Evolutionary conservation across 1,140 invertebrate genomes (phyloP).

Genomic region (Macrostomum lignano): DNA sequence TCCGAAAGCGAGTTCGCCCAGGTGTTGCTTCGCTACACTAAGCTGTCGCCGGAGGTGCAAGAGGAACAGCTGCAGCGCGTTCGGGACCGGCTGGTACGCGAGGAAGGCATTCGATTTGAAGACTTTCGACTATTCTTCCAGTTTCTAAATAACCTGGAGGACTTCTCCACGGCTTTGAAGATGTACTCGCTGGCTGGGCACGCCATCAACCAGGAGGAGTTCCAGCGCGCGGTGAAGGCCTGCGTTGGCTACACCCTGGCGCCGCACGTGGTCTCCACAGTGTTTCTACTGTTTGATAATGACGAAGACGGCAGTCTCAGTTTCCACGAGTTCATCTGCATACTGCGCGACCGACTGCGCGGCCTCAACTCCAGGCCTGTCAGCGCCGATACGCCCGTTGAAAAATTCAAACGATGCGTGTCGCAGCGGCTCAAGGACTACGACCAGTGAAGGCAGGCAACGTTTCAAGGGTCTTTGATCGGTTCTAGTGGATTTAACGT

Average conservation of each 20-base stretch:
- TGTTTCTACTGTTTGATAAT: conserved; percentile 83
- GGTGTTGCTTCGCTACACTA: conserved; percentile 66
- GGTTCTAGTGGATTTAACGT: too few relatives aligned
- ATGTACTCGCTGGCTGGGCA: conserved; percentile 87
- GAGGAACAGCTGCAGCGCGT: conserved; percentile 28
- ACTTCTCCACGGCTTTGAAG: conserved; percentile 81
- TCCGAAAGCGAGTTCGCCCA: conserved; percentile 82
- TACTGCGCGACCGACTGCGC: conserved; percentile 51
- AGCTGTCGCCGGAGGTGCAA: conserved; percentile 38
- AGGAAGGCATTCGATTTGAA: conserved; percentile 52
- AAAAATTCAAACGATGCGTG: too few relatives aligned
- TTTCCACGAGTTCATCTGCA: conserved; percentile 85
- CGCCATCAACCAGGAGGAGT: conserved; percentile 84
- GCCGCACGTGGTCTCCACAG: conserved; percentile 55
- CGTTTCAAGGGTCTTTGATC: too few relatives aligned
- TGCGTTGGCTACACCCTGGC: conserved; percentile 63
- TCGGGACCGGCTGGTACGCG: conserved; percentile 17
- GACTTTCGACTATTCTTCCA: conserved; percentile 83
- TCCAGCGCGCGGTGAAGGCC: conserved; percentile 69
- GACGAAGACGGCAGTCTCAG: conserved; percentile 80
- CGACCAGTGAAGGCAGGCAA: too few relatives aligned
- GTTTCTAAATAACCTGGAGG: conserved; percentile 81
- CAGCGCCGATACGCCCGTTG: too few relatives aligned
- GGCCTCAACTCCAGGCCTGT: too few relatives aligned
- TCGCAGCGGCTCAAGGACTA: too few relatives aligned